Evolutionary conservation across 64 coral and sea anemone genomes (phyloP), one percentile per base, ranked within the genome.

Genomic region (Dendronephthya gigantea): DNA sequence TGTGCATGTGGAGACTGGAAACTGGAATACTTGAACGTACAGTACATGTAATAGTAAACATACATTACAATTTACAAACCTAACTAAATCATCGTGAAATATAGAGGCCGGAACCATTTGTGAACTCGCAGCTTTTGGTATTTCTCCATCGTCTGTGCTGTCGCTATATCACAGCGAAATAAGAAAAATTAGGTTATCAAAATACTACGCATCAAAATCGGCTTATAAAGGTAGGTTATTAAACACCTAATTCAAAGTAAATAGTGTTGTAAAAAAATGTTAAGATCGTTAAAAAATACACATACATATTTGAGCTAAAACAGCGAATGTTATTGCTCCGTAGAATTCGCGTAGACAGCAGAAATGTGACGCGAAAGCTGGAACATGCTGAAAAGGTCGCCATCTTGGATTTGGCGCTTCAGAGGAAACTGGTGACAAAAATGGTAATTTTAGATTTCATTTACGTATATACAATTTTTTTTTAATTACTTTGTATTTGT

Each of bases 81-180:
- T 79, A 29, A 79, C 72, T 28, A 79, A 33, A 9, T 79, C 72
- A 29, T 79, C 72, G 13, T 79, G 72, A 79, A 79, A 79, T 39
- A 79, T 39, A 4, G 72, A 79, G 12, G 72, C 15, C 6, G 72
- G 32, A 39, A 79, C 72, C 9, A 35, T 39, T 9, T 79, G 72
- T 79, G 72, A 34, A 16, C 32, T 39, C 0, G 72, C 72, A 5
- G 72, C 72, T 79, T 8, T 79, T 36, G 30, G 32, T 79, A 34
- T 29, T 33, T 79, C 72, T 36, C 32, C 36, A 79, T 79, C 72
- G 5, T 34, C 72, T 79, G 32, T 33, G 32, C 9, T 28, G 10
- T 19, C 32, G 15, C 72, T 79, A 2, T 12, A 1, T 34, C 36
- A 8, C 6, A 79, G 37, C 15, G 15, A 79, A 79, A 79, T 9